These are phyloP conservation scores for Sitta carolinensis DNA, from an alignment of 2,797 vertebrate genomes.

Conservation along the genomic window DNA sequence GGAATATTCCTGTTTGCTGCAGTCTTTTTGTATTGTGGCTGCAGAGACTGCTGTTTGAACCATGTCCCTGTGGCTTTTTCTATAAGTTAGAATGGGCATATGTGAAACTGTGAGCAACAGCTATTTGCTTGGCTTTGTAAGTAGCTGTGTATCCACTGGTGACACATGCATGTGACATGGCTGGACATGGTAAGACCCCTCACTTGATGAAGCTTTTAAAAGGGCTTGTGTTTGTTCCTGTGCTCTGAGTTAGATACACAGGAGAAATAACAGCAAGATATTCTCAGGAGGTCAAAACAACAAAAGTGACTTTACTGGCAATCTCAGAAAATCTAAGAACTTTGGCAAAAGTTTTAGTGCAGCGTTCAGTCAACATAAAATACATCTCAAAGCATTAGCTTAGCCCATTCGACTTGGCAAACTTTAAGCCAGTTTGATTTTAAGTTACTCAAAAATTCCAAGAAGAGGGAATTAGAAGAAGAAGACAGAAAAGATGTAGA, in stretches of 20 bases:
- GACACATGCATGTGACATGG: accelerated
- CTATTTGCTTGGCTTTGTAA: not conserved
- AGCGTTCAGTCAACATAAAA: not conserved
- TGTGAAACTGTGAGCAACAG: not conserved
- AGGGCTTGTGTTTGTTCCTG: not conserved
- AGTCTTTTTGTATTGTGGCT: not conserved
- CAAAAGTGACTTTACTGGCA: not conserved
- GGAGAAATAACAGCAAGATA: not conserved
- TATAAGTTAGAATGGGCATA: not conserved
- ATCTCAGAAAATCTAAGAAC: not conserved
- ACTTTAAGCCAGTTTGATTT: not conserved
- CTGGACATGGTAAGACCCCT: not conserved
- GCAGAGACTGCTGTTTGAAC: not conserved
- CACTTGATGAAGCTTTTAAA: not conserved
- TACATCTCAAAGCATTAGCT: not conserved
- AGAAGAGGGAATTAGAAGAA: not conserved
- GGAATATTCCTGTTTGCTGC: not conserved
- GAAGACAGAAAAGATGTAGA: not conserved
- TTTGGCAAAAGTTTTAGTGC: not conserved
- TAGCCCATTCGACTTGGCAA: not conserved
- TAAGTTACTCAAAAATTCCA: not conserved
- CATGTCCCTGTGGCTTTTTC: not conserved
- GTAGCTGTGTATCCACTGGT: not conserved
- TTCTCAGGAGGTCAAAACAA: not conserved
- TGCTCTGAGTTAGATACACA: not conserved